Base-by-base conservation (phyloP, 1,140 invertebrate species). In the Brachionus koreanus region DNA sequence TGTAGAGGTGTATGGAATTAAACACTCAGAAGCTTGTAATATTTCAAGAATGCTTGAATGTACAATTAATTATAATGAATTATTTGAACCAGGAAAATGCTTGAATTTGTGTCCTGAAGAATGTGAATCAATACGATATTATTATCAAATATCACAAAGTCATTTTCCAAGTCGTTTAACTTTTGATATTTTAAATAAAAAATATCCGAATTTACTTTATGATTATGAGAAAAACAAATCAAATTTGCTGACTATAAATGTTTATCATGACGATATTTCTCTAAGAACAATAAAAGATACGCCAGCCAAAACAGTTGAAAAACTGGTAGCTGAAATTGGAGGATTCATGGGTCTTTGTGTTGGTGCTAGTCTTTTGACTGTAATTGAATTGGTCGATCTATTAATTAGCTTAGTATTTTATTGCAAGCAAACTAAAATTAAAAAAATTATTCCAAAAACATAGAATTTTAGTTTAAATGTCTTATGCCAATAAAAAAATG, bases 241-340 rank as follows among this genome's bases (percentile, higher is more conserved):
- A n/a, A 49, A 16, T 49, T 49, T 49, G n/a, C 5, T 67, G n/a
- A 6, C 63, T 16, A 1, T 67, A 5, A 67, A 67, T 39, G 63
- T 67, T 67, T 67, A 67, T 39, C n/a, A 35, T 67, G 63, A 67
- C 6, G 63, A 67, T 5, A 67, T 67, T 67, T 67, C 63, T 33
- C 25, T 33, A 12, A 33, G 16, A 67, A 39, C 19, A 12, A 67
- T 67, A 4, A 39, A 33, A 33, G 63, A 67, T 13, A 67, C 25
- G 5, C 63, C 63, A 39, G 63, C 63, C 19, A 67, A 67, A 67
- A 5, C 35, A 39, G 13, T 67, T n/a, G 13, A 13, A n/a, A 13
- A 67, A 19, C n/a, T 67, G 19, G 9, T 67, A 13, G 35, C 63
- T 6, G 63, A 67, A 33, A 67, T 67, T 25, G 63, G 63, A 33